Evolutionary conservation across 1,140 invertebrate species (phyloP).

Genomic region (Coelopa frigida): DNA sequence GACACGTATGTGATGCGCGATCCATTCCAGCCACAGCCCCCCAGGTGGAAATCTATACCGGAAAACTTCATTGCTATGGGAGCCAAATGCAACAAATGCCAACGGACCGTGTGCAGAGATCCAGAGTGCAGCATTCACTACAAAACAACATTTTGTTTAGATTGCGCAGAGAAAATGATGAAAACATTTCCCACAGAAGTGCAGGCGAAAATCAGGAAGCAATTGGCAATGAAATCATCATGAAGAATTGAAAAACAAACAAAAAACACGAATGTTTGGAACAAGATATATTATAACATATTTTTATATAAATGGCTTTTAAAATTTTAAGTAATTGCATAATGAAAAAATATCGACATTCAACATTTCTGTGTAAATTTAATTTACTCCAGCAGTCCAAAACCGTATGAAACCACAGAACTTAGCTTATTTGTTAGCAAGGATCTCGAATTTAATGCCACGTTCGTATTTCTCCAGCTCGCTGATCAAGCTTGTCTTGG

Average conservation of each 20-base stretch:
- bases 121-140: constrained; percentile 74
- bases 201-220: constrained; percentile 47
- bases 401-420: too few species aligned
- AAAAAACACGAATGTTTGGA: too few species aligned
- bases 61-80: constrained; percentile 65
- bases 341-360: too few species aligned
- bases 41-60: constrained; percentile 46
- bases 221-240: constrained; percentile 20
- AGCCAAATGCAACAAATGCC: constrained; percentile 63
- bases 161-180: constrained; percentile 56
- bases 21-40: constrained; percentile 62
- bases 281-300: too few species aligned
- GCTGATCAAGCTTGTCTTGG: constrained; percentile 35
- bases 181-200: constrained; percentile 59
- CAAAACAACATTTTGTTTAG: constrained; percentile 60
- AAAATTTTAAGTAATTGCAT: too few species aligned
- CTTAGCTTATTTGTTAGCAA: constrained; percentile 30
- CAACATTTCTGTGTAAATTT: too few species aligned
- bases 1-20: constrained; percentile 75
- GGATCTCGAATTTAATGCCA: constrained; percentile 41
- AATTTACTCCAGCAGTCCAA: too few species aligned
- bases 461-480: constrained; percentile 41
- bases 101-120: constrained; percentile 61
- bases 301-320: too few species aligned
- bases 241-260: too few species aligned